These are phyloP conservation scores for Trichosurus vulpecula DNA, from an alignment of 2,797 vertebrate species.

Conservation along the genomic window DNA sequence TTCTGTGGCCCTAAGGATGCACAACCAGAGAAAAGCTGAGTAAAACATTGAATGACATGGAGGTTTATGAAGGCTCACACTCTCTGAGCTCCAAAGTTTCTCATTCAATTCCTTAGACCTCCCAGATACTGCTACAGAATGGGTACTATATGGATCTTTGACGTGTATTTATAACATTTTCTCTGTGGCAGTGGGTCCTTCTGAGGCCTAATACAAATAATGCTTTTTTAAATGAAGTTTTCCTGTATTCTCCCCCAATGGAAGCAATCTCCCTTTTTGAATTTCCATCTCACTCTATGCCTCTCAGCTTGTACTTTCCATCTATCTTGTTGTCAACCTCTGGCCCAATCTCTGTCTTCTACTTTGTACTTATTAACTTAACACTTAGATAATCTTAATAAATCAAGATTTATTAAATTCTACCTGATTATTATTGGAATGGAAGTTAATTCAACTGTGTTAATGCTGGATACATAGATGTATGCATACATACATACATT, in stretches of 20 bases:
- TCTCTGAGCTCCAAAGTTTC: not conserved
- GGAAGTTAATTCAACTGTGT: not conserved
- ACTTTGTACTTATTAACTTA: not conserved
- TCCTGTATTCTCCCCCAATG: not conserved
- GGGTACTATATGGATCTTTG: not conserved
- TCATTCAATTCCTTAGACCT: not conserved
- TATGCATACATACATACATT: not conserved
- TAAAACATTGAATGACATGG: not conserved
- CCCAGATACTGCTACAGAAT: not conserved
- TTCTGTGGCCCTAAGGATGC: not conserved
- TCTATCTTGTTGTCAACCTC: not conserved
- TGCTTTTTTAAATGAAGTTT: not conserved
- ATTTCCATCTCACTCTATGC: not conserved
- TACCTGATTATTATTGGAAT: not conserved
- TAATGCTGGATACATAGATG: not conserved
- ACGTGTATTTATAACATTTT: not conserved
- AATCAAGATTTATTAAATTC: not conserved
- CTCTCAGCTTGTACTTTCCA: not conserved
- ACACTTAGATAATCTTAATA: not conserved
- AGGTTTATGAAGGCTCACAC: not conserved
- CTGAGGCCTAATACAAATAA: not conserved
- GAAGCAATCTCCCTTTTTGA: not conserved
- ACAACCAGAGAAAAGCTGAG: not conserved
- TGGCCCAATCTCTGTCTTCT: not conserved
- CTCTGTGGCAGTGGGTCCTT: not conserved